Evolutionary conservation across 2,888 invertebrate genomes (phyloP).

Genomic region (Epinotia bilunana): DNA sequence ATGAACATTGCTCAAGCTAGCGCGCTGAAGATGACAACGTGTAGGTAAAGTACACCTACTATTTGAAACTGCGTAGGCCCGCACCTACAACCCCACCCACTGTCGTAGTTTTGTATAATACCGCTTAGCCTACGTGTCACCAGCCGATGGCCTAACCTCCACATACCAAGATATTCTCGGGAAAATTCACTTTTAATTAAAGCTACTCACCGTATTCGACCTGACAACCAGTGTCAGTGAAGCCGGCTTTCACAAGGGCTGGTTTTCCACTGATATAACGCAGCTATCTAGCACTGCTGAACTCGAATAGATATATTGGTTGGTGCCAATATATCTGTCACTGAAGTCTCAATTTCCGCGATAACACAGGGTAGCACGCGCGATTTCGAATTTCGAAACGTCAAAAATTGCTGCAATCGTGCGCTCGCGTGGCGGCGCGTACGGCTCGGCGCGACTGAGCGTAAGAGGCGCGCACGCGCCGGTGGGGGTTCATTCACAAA

Average conservation of each 20-base stretch:
- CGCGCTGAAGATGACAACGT: slow-evolving; percentile 66
- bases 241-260: slow-evolving; percentile 68
- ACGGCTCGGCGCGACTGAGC: slow-evolving; percentile 77
- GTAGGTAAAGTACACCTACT: slow-evolving; percentile 73
- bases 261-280: slow-evolving; percentile 55
- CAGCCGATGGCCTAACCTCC: slow-evolving; percentile 62
- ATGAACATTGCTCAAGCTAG: slow-evolving; percentile 46
- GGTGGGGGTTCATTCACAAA: slow-evolving; percentile 82
- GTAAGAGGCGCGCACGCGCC: slow-evolving; percentile 77
- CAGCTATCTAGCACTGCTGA: slow-evolving; percentile 56
- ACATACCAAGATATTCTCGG: slow-evolving; percentile 53
- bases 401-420: slow-evolving; percentile 64
- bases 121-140: slow-evolving; percentile 75
- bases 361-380: slow-evolving; percentile 59
- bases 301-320: slow-evolving; percentile 57
- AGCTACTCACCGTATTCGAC: slow-evolving; percentile 72
- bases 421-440: slow-evolving; percentile 77
- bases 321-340: slow-evolving; percentile 48
- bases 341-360: slow-evolving; percentile 59
- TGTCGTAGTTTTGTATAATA: slow-evolving; percentile 69
- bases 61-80: slow-evolving; percentile 76
- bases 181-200: slow-evolving; percentile 64
- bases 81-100: slow-evolving; percentile 79
- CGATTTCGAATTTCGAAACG: slow-evolving; percentile 73
- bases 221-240: slow-evolving; percentile 63